Base-by-base conservation (phyloP, 1,140 invertebrate genomes). In the Trichonephila inaurata region DNA sequence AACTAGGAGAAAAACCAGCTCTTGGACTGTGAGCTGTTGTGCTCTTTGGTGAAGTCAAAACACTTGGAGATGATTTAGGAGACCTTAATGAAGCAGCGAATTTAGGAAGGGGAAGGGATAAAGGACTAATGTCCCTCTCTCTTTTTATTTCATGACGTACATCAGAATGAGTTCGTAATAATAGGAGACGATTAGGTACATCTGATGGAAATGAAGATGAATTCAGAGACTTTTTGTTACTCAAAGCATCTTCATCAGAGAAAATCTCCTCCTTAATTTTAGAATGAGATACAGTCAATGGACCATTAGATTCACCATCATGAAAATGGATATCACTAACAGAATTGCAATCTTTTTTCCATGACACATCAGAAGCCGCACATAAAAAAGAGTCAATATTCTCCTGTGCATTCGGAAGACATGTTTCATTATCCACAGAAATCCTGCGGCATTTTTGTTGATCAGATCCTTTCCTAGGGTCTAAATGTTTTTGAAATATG, bases 81-180 rank as follows among this genome's bases (percentile, higher is more conserved):
- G 94, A 90, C 94, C 94, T 60, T 58, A 94, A 28, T 91, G 96
- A 95, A 97, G 97, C 97, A 18, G 98, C 98, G 95, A 98, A 98
- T 95, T 97, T 97, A 3, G 98, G 98, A 94, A 98, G 96, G 6
- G 98, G 98, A 91, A 98, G 95, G 94, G 97, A 97, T 94, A 98
- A 96, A 7, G 98, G 97, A 51, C 95, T 95, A 81, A 86, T 94
- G 28, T 95, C 92, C 60, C 91, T 93, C 58, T 91, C 87, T 89
- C 83, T 89, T 81, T 91, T 94, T 2, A 94, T 60, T 87, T 94
- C 94, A 58, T 90, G 82, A 10, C 44, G 21, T 19, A 58, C 21
- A 40, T 94, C 93, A 83, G 87, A 62, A 90, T 85, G 77, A 33
- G 93, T 81, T 60, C 93, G 58, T n/a, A 94, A 14, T 21, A 77